A percentile compares a stretch with the other conserved stretches of the same genome.
These are phyloP conservation scores for Chlorospingus semifuscus DNA, from an alignment of 2,797 vertebrate species.

Conservation along the genomic window DNA sequence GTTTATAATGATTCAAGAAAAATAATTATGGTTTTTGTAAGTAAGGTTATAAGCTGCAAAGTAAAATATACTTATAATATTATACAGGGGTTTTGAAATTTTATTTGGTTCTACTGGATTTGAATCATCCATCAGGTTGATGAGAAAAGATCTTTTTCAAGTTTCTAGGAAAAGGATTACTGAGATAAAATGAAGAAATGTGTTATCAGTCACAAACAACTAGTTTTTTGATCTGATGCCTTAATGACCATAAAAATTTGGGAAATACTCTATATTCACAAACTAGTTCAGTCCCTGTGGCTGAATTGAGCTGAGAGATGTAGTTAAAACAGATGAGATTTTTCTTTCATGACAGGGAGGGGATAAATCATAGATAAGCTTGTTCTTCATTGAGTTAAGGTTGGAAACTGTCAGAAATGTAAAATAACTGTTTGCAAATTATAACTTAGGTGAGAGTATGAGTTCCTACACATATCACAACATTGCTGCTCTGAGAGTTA, in stretches of 20 bases:
- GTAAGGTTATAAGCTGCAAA: not conserved
- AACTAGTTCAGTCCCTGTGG: not conserved
- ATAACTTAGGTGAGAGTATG: not conserved
- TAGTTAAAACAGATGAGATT: not conserved
- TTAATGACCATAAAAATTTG: not conserved
- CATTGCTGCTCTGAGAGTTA: not conserved
- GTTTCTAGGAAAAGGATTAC: not conserved
- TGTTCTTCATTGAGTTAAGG: not conserved
- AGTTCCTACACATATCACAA: not conserved
- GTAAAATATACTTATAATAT: not conserved
- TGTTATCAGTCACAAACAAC: not conserved
- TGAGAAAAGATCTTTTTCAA: not conserved
- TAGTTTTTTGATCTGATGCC: not conserved
- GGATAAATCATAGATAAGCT: not conserved
- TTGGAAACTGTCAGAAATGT: not conserved
- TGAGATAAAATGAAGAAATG: not conserved
- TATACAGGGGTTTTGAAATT: not conserved
- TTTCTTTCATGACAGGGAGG: not conserved
- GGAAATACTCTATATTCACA: not conserved
- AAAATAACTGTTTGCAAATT: not conserved
- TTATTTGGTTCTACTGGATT: not conserved
- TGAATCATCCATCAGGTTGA: not conserved
- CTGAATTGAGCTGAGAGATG: not conserved
- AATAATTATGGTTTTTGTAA: not conserved
- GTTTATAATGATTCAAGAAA: not conserved